A percentile compares a stretch with the other conserved stretches of the same genome.
These are phyloP conservation scores for Ceyx cyanopectus DNA, from an alignment of 2,113 vertebrate genomes.

Conservation along the genomic window DNA sequence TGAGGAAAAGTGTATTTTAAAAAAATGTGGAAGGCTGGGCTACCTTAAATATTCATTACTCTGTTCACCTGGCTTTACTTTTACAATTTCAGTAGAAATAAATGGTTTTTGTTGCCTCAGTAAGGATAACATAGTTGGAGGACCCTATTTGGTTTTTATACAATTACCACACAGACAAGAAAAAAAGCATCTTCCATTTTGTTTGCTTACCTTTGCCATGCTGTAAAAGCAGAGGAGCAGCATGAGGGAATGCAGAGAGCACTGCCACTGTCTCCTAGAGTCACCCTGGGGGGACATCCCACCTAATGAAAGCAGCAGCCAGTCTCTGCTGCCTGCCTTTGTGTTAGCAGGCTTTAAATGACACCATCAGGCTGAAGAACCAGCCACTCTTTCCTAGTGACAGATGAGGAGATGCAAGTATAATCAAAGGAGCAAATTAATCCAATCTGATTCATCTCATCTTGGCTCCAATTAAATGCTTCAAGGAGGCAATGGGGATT, in stretches of 20 bases:
- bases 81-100: not conserved
- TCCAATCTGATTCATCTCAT: not conserved
- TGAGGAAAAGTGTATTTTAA: not conserved
- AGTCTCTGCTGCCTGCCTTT: not conserved
- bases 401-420: not conserved
- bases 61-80: not conserved
- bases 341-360: not conserved
- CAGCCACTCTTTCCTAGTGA: not conserved
- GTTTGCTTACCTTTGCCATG: not conserved
- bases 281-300: not conserved
- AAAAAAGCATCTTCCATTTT: not conserved
- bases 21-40: not conserved
- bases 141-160: not conserved
- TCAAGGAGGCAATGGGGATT: not conserved
- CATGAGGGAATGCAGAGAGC: not conserved
- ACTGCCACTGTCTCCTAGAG: fast-evolving
- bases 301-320: not conserved
- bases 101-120: not conserved
- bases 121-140: not conserved
- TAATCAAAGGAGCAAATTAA: not conserved
- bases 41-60: not conserved
- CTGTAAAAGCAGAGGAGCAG: not conserved
- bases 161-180: not conserved
- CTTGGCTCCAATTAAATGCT: not conserved
- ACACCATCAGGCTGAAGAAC: not conserved